Evolutionary conservation across 1,140 invertebrate genomes (phyloP), one percentile per base, ranked within the genome.

Genomic region (Drosophila ananassae): DNA sequence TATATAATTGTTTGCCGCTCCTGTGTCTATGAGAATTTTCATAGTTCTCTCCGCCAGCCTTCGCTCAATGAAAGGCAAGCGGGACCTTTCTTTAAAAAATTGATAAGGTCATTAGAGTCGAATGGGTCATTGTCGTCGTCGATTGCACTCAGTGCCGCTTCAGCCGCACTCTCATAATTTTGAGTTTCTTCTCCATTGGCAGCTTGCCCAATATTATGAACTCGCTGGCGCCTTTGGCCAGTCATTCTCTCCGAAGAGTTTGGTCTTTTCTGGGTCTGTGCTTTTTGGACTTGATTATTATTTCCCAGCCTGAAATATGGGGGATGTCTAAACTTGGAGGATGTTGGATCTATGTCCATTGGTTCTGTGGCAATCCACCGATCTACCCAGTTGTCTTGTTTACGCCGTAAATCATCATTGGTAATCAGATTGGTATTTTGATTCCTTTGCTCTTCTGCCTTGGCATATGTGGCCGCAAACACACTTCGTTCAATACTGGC

Each of bases 161-260:
- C 12, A 4, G n/a, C 39, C 39, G 39, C 39, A 12, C 3, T 41
- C 13, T 41, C 39, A 13, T 17, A 41, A 41, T 13, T n/a, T 13
- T 41, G 39, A 41, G 12, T 13, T 41, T 41, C 12, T 41, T 41
- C 13, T 6, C 4, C 39, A 6, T 17, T 41, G 1, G 39, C n/a
- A 7, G 3, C 12, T 1, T 41, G 34, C 34, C 9, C n/a, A 13
- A 41, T 6, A 5, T 41, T 13, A 12, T 41, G 0, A n/a, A 17
- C 13, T 3, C 39, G n/a, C 13, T 41, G 39, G 12, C 39, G 12
- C n/a, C 39, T 41, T 41, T 41, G 39, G 13, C 39, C n/a, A 41
- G 39, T 41, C 39, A 41, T 41, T 41, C 39, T 41, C 13, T 41
- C 39, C 5, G 13, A n/a, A 41, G n/a, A 41, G 39, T 41, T 41